Conservation (phyloP, 2,797 vertebrate species). For the Dicrostonyx torquatus region DNA sequence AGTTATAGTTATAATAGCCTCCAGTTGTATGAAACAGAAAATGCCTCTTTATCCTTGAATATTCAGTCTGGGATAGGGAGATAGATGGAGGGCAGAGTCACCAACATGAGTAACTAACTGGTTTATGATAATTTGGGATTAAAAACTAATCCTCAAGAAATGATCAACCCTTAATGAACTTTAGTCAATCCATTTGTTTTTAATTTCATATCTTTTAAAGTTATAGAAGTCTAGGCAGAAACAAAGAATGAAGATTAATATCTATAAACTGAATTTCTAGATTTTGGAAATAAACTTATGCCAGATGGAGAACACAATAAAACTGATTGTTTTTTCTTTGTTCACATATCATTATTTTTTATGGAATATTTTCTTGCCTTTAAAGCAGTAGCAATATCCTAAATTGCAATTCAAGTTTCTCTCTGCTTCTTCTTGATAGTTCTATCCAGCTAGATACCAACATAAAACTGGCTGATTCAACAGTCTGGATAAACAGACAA, state of each 20-base stretch:
- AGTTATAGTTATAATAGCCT: too few relatives aligned
- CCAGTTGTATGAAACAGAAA: not conserved
- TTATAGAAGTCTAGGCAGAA: not conserved
- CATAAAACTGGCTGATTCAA: not conserved
- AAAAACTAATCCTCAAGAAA: not conserved
- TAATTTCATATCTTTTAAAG: slow-evolving; percentile 20
- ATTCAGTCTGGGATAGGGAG: not conserved
- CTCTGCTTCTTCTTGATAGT: not conserved
- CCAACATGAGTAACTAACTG: not conserved
- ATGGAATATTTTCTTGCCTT: not conserved
- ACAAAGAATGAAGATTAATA: not conserved
- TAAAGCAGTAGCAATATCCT: not conserved
- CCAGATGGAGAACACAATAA: not conserved
- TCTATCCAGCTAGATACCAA: slow-evolving; percentile 24
- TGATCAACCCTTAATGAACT: not conserved
- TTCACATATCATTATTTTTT: not conserved
- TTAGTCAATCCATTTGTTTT: not conserved
- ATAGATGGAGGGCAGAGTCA: not conserved
- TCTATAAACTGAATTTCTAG: not conserved
- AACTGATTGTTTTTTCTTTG: slow-evolving; percentile 6
- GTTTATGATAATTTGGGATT: not conserved
- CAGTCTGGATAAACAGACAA: not conserved
- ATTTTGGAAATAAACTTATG: not conserved
- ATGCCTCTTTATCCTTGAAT: not conserved
- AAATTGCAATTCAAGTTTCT: not conserved